Percentiles rank a stretch among this genome's conserved stretches.
phyloP scores from a whole-genome alignment of 2,888 invertebrate species.

The Euzetes globulus region DNA sequence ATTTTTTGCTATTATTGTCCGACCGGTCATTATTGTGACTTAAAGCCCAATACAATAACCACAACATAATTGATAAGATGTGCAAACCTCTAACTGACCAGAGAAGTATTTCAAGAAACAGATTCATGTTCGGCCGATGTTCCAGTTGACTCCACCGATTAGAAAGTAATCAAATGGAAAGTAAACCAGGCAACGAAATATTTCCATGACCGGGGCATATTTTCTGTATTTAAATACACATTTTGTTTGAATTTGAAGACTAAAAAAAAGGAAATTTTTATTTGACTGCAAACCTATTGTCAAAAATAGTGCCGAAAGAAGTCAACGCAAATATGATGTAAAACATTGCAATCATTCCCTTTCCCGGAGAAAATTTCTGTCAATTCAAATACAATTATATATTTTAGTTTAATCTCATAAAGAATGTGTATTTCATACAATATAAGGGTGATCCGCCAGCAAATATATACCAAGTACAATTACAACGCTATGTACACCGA shows the following conservation, averaged over 20 bases:
- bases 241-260: neutral
- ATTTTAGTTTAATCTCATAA: neutral
- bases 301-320: slow-evolving; percentile 32
- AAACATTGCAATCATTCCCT: slow-evolving; percentile 24
- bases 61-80: neutral
- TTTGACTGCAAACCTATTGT: slow-evolving; percentile 19
- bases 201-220: neutral
- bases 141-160: neutral
- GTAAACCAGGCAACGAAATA: neutral
- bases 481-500: slow-evolving; percentile 2
- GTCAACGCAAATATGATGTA: slow-evolving; percentile 30
- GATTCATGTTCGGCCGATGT: neutral
- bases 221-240: neutral
- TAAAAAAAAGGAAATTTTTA: neutral
- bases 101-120: neutral
- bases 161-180: neutral
- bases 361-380: slow-evolving; percentile 8
- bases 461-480: slow-evolving; percentile 9
- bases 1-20: neutral
- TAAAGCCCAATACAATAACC: neutral
- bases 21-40: neutral
- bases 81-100: neutral
- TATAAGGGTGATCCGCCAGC: slow-evolving; percentile 30
- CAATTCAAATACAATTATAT: too few species aligned
- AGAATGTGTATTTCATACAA: too few species aligned